These are phyloP conservation scores for Taurulus bubalis DNA, from an alignment of 2,113 vertebrate genomes.

Conservation along the genomic window DNA sequence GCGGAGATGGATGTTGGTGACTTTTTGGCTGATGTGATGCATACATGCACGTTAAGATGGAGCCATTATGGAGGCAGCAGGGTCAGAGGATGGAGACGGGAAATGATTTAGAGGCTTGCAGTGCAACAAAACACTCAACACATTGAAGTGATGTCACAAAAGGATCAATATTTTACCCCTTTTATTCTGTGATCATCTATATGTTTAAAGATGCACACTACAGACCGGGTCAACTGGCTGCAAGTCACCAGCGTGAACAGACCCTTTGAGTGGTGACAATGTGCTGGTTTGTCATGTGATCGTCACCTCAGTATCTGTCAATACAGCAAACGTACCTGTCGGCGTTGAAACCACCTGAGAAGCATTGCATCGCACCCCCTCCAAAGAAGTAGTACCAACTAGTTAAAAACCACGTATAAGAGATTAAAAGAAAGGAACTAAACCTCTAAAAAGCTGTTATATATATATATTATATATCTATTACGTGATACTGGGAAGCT, in stretches of 20 bases:
- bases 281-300: background rate
- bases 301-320: background rate
- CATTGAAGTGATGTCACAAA: background rate
- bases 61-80: constrained; percentile 48
- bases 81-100: constrained; percentile 1
- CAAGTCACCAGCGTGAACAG: background rate
- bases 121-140: constrained; percentile 13
- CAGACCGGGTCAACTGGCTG: background rate
- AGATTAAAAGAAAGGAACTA: background rate
- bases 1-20: constrained; percentile 80
- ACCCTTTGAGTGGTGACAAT: background rate
- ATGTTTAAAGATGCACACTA: background rate
- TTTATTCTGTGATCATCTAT: background rate
- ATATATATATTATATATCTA: too few relatives aligned
- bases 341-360: background rate
- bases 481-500: too few relatives aligned
- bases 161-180: constrained; percentile 14
- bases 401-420: background rate
- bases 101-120: constrained; percentile 25
- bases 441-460: background rate
- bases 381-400: background rate
- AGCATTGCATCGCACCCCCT: background rate
- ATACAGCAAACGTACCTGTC: background rate
- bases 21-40: constrained; percentile 69
- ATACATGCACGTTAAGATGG: constrained; percentile 61